Evolutionary conservation across 2,888 invertebrate species (phyloP), one percentile per base, ranked within the genome.

Genomic region (Allophyes oxyacanthae): DNA sequence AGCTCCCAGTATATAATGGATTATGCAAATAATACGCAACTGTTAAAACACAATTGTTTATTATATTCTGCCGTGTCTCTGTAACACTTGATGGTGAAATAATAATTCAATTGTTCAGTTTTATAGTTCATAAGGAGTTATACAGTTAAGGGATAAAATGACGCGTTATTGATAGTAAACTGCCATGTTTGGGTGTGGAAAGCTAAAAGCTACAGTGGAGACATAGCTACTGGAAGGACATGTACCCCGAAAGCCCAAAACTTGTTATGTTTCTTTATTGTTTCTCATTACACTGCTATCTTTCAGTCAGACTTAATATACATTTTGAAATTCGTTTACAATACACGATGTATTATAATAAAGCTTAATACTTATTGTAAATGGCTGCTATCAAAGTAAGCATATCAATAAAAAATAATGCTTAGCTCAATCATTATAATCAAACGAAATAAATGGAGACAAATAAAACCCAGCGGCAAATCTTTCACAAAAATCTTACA

Each of bases 111-210:
- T 84, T 79, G 79, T 78, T 74, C 50, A 42, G 61, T 58, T 75
- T 72, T 79, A 82, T 78, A 74, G 73, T 80, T 80, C 73, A 74
- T 81, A 75, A 75, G 79, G 75, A n/a, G 69, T 81, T 82, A 78
- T 76, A 76, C 73, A 79, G 61, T 81, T 85, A 85, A 82, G 79
- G 77, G 77, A 77, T 85, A 87, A 85, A 88, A 88, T 87, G 85
- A 89, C 83, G 84, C 81, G 86, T 87, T 88, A 89, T 90, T 89
- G 88, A 87, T 89, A 88, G 85, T 87, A 87, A 88, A 86, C 81
- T 80, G 80, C 77, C 78, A 80, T 83, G 84, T 87, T 86, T 82
- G 79, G 81, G 76, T 73, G 78, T 70, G 71, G 78, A 75, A 75
- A 81, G 83, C 84, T 87, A 85, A 88, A 87, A 87, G 86, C 84